These are phyloP conservation scores for Micromesistius poutassou DNA, from an alignment of 2,797 vertebrate species.

Conservation along the genomic window DNA sequence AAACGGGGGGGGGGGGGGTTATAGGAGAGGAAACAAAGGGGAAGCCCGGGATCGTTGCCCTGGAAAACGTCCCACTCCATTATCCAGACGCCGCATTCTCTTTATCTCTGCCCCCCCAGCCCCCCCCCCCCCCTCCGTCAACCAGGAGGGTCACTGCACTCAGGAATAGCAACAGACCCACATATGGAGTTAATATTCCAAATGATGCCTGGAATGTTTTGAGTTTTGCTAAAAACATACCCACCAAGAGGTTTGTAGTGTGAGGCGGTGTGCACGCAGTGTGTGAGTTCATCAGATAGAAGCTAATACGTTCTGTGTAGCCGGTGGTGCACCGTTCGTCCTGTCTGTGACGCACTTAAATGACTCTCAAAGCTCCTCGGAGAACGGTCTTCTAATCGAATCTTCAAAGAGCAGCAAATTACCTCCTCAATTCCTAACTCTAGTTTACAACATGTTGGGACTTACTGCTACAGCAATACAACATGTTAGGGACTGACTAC, in stretches of 20 bases:
- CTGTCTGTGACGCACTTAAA: neutral
- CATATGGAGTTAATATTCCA: neutral
- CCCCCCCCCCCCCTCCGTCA: neutral
- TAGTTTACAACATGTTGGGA: neutral
- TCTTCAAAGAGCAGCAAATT: neutral
- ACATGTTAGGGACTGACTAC: too few relatives aligned
- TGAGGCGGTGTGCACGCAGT: neutral
- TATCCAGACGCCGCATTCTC: neutral
- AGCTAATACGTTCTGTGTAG: neutral
- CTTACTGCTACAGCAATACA: too few relatives aligned
- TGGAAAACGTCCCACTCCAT: neutral
- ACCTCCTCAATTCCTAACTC: neutral
- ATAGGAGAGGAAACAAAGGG: neutral
- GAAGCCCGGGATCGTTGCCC: neutral
- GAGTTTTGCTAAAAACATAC: neutral
- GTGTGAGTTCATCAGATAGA: neutral
- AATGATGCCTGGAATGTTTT: neutral
- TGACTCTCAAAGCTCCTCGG: neutral
- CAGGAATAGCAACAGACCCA: neutral
- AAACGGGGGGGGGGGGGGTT: neutral
- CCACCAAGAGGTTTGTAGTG: neutral
- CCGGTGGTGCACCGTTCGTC: neutral
- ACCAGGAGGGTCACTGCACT: neutral
- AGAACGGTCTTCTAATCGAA: neutral
- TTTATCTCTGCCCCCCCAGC: neutral